These are phyloP conservation scores for Heterohyrax brucei DNA, from an alignment of 2,797 vertebrate species.

Conservation along the genomic window DNA sequence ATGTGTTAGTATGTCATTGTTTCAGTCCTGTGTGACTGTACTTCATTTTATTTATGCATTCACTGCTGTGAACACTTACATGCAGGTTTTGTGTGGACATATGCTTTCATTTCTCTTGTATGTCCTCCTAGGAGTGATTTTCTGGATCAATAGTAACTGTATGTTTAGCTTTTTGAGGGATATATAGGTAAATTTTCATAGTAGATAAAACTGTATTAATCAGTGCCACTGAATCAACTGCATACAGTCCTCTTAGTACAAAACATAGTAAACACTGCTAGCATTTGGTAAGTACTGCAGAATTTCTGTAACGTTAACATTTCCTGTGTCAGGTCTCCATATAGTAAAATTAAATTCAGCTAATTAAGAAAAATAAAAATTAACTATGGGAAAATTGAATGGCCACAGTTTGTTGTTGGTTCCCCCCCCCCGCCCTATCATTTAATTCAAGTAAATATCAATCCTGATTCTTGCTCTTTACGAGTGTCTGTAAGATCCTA, in stretches of 20 bases:
- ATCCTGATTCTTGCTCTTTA: neutral
- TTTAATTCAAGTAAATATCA: conserved; percentile 36
- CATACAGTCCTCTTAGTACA: neutral
- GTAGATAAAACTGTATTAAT: neutral
- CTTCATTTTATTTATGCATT: neutral
- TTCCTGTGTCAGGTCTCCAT: neutral
- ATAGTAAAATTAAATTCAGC: conserved; percentile 3
- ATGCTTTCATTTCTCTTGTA: neutral
- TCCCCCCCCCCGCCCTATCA: neutral
- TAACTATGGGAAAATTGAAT: neutral
- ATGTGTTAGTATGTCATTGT: neutral
- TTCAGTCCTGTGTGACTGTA: neutral
- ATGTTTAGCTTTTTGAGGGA: neutral
- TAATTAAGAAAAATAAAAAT: neutral
- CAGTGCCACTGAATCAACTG: neutral
- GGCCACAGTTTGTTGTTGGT: neutral
- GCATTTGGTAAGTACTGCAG: neutral
- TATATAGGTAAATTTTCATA: conserved; percentile 20
- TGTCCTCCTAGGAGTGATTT: neutral
- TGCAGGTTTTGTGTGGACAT: neutral
- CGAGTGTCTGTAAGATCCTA: neutral
- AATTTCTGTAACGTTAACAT: neutral
- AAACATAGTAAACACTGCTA: neutral
- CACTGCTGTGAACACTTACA: neutral
- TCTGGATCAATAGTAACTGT: neutral